Evolutionary conservation across 2,888 invertebrate genomes (phyloP).

Genomic region (Chydorus sphaericus): DNA sequence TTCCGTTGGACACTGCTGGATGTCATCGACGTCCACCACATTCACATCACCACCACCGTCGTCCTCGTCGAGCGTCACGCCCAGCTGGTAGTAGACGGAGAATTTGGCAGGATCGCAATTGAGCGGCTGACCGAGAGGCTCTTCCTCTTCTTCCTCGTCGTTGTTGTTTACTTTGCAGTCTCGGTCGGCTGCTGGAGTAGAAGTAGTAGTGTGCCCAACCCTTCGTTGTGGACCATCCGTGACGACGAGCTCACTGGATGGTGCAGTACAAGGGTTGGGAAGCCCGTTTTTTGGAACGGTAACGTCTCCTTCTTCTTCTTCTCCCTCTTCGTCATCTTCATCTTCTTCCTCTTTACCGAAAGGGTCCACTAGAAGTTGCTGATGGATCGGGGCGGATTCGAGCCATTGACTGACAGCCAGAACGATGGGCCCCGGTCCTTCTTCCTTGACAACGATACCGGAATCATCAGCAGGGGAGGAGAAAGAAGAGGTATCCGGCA

Average conservation of each 20-base stretch:
- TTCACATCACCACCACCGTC: not conserved
- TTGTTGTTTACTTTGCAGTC: not conserved
- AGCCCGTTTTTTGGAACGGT: constrained; percentile 37
- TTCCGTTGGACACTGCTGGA: not conserved
- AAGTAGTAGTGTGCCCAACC: constrained; percentile 21
- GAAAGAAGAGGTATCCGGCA: not conserved
- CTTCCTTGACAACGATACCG: not conserved
- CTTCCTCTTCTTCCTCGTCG: constrained; percentile 14
- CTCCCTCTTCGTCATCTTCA: constrained; percentile 18
- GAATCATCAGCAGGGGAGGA: not conserved
- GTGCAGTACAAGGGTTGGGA: constrained; percentile 38
- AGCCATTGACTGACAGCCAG: constrained; percentile 45
- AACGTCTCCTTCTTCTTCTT: constrained; percentile 16
- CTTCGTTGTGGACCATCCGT: constrained; percentile 22
- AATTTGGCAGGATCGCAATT: constrained; percentile 22
- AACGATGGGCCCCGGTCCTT: constrained; percentile 35
- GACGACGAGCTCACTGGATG: constrained; percentile 21
- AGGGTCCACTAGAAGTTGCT: constrained; percentile 14
- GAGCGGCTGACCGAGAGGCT: constrained; percentile 19
- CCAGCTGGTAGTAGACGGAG: constrained; percentile 23
- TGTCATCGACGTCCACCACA: not conserved
- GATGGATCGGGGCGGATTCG: constrained; percentile 22
- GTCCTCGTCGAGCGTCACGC: constrained; percentile 21
- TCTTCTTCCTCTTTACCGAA: not conserved
- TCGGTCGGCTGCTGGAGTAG: not conserved